A percentile compares a stretch with the other conserved stretches of the same genome.
Evolutionary conservation across 1,140 invertebrate species (phyloP).

Genomic region (Frieseomelitta varia): DNA sequence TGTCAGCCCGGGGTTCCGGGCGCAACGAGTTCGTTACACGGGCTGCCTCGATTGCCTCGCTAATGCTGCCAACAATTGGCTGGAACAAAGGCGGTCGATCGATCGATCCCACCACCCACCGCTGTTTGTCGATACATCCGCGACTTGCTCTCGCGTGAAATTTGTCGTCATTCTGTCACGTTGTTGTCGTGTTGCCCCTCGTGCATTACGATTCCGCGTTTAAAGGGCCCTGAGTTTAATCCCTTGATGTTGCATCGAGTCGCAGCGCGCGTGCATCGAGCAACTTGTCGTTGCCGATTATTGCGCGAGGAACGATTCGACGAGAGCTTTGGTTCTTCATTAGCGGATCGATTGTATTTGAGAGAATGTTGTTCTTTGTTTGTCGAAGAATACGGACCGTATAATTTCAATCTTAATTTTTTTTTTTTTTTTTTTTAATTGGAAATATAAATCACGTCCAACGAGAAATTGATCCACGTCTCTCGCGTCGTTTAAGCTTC

Average conservation of each 20-base stretch:
- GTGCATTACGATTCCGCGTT: background rate
- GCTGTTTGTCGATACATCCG: background rate
- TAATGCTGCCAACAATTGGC: background rate
- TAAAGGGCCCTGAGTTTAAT: background rate
- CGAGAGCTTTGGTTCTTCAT: background rate
- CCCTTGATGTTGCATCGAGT: background rate
- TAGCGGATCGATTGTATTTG: too few species aligned
- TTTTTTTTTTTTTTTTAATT: too few species aligned
- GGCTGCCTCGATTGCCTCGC: constrained; percentile 5
- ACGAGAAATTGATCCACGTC: too few species aligned
- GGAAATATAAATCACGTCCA: too few species aligned
- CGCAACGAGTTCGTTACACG: background rate
- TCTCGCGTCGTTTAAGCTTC: too few species aligned
- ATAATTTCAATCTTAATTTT: too few species aligned
- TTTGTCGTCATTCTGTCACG: background rate
- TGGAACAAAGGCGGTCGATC: background rate
- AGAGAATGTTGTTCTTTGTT: too few species aligned
- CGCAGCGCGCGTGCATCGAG: background rate
- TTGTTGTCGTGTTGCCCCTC: background rate
- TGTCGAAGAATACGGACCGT: too few species aligned
- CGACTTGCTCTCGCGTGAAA: constrained; percentile 4
- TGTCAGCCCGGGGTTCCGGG: background rate
- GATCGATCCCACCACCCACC: background rate
- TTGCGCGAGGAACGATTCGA: too few species aligned
- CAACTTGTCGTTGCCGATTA: background rate